A percentile compares a stretch with the other conserved stretches of the same genome.
These are phyloP conservation scores for Craniophora ligustri DNA, from an alignment of 2,888 invertebrate genomes.

Conservation along the genomic window DNA sequence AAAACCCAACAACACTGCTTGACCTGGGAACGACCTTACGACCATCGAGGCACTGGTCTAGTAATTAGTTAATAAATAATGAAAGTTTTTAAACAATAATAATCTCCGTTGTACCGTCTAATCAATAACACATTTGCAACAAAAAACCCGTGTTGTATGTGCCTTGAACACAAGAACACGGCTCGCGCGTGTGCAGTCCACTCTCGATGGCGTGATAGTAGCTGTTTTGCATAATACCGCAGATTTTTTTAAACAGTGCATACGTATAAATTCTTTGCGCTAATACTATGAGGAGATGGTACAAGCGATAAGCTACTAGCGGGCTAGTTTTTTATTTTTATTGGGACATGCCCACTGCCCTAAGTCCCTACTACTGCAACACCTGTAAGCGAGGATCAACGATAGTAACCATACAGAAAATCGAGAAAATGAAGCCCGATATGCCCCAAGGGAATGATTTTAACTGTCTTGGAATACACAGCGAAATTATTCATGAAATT, in stretches of 20 bases:
- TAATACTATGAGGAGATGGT: conserved; percentile 62
- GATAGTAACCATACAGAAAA: too few relatives aligned
- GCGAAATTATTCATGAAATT: too few relatives aligned
- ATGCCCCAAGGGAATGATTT: too few relatives aligned
- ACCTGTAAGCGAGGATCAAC: too few relatives aligned
- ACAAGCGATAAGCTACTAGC: conserved; percentile 32
- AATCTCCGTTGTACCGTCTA: conserved; percentile 22
- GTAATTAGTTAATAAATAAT: too few relatives aligned
- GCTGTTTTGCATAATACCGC: conserved; percentile 84
- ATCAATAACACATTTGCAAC: conserved; percentile 42
- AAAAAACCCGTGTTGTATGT: conserved; percentile 43
- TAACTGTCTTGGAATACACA: too few relatives aligned
- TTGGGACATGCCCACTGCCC: too few relatives aligned
- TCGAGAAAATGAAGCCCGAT: too few relatives aligned
- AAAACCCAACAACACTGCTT: too few relatives aligned
- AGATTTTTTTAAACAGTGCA: conserved; percentile 82
- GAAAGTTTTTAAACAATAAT: conserved; percentile 7
- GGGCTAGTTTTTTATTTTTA: background rate
- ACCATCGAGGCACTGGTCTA: too few relatives aligned
- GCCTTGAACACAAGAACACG: conserved; percentile 62
- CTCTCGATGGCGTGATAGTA: conserved; percentile 74
- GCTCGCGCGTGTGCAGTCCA: conserved; percentile 70
- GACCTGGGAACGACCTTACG: too few relatives aligned
- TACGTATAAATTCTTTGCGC: conserved; percentile 74
- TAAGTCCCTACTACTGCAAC: too few relatives aligned